Conservation (phyloP, 2,888 invertebrate genomes). For the Eupithecia centaureata region DNA sequence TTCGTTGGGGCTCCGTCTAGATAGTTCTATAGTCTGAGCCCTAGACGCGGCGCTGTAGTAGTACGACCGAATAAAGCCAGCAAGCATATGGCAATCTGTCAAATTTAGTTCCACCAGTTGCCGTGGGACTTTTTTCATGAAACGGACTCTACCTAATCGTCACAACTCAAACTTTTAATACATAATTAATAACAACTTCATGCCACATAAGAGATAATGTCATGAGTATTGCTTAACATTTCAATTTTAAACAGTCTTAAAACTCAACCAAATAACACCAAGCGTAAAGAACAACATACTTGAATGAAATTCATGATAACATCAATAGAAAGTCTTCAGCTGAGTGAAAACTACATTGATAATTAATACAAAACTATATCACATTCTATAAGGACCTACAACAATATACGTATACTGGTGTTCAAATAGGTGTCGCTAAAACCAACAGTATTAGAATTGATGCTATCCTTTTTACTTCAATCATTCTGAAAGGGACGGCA, state of each 20-base stretch:
- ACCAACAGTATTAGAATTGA: too few species aligned
- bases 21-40: too few species aligned
- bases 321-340: constrained; percentile 72
- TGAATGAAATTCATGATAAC: constrained; percentile 43
- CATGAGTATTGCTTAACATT: constrained; percentile 50
- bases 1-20: too few species aligned
- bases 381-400: constrained; percentile 28
- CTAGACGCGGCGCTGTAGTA: too few species aligned
- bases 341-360: constrained; percentile 73
- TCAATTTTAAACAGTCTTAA: constrained; percentile 60
- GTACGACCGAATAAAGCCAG: too few species aligned
- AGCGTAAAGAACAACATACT: constrained; percentile 41
- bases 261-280: constrained; percentile 44
- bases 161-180: constrained; percentile 20
- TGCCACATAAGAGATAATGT: constrained; percentile 13
- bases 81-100: too few species aligned
- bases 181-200: neutral
- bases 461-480: too few species aligned
- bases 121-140: too few species aligned
- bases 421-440: too few species aligned
- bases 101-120: too few species aligned
- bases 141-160: constrained; percentile 9
- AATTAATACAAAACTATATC: constrained; percentile 39
- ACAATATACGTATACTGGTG: constrained; percentile 31
- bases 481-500: too few species aligned